Evolutionary conservation across 2,797 vertebrate genomes (phyloP).

Genomic region (Okamejei kenojei): DNA sequence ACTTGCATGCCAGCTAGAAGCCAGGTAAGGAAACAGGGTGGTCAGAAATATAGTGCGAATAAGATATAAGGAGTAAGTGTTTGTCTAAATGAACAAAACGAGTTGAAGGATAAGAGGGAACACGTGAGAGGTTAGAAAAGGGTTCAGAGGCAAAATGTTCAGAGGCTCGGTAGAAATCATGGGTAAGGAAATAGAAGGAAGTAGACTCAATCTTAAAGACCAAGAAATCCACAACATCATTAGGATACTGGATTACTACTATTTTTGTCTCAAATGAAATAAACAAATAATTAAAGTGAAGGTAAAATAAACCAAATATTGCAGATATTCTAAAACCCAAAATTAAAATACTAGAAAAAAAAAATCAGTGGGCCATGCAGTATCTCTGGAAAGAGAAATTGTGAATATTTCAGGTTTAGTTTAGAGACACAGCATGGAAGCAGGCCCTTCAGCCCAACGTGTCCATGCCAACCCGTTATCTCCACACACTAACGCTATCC

Average conservation of each 20-base stretch:
- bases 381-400: too few relatives aligned
- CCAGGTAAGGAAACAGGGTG: not conserved
- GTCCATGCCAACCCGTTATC: too few relatives aligned
- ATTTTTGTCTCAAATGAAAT: not conserved
- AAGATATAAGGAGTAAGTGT: not conserved
- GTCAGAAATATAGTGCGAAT: not conserved
- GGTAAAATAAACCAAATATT: too few relatives aligned
- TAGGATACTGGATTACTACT: not conserved
- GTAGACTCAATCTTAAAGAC: not conserved
- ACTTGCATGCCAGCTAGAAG: not conserved
- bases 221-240: not conserved
- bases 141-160: not conserved
- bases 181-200: conserved; percentile 16
- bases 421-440: too few relatives aligned
- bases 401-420: too few relatives aligned
- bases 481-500: too few relatives aligned
- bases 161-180: not conserved
- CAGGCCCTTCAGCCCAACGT: too few relatives aligned
- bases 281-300: not conserved
- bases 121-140: not conserved
- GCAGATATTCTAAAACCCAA: too few relatives aligned
- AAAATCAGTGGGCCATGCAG: too few relatives aligned
- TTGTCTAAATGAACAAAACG: not conserved
- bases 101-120: not conserved
- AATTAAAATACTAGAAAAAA: too few relatives aligned